Base-by-base conservation (phyloP, 2,797 vertebrate species). In the Eulemur albifrons region DNA sequence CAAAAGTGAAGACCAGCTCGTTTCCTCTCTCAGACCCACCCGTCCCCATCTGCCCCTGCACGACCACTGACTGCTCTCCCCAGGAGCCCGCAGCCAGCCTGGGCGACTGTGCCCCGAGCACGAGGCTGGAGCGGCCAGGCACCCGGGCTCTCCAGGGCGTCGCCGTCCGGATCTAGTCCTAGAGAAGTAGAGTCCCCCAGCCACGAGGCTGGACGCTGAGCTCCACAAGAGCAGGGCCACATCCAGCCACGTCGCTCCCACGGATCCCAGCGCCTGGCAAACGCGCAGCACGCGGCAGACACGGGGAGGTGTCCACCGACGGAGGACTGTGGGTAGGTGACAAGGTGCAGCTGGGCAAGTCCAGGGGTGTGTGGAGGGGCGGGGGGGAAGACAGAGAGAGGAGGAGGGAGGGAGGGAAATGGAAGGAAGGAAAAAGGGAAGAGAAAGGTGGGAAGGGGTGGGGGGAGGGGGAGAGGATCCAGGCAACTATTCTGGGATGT, bases 271-370 rank as follows among this genome's bases (percentile, higher is more conserved):
- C 12, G 7, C n/a, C 43, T 21, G 3, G 52, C 67, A 25, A 20
- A 45, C 0, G 1, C 4, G 0, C 4, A 20, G 67, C 35, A 23
- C 35, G 0, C 0, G 14, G 32, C 30, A 20, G 50, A 67, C n/a
- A 21, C 54, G 13, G 21, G 3, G 27, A 65, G 50, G 27, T 13
- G 45, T 17, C 76, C 1, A 0, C 72, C 18, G 30, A 40, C 13
- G n/a, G 15, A 27, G 11, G 0, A 25, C 65, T 18, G 20, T 27
- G 2, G 18, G n/a, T 2, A 9, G 30, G 35, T 10, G 27, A 48
- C n/a, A 11, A 59, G 40, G 38, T 11, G 27, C 8, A 4, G 48
- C 18, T 25, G 18, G 65, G 40, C 12, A 63, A 83, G 82, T 40
- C 35, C 32, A 40, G 23, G 27, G 43, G 61, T 5, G 15, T 20